A percentile compares a stretch with the other conserved stretches of the same genome.
These are phyloP conservation scores for Mystacornis crossleyi DNA, from an alignment of 2,113 vertebrate genomes.

Conservation along the genomic window DNA sequence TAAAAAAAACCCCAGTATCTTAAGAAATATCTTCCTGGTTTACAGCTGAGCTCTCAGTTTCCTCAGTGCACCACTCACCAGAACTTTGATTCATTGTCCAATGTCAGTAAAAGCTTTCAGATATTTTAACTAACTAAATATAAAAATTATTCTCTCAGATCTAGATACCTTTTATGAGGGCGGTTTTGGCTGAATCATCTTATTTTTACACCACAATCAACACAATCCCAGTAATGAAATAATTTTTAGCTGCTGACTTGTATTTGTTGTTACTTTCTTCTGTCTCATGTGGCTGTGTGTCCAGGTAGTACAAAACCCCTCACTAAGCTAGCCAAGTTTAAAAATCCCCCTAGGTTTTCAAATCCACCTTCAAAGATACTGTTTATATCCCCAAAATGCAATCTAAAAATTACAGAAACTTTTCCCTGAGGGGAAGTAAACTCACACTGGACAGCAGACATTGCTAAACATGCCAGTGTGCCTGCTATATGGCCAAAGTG, in stretches of 20 bases:
- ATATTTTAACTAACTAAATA: conserved; percentile 32
- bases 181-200: neutral
- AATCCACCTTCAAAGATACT: conserved; percentile 43
- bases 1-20: neutral
- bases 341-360: conserved; percentile 15
- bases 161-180: neutral
- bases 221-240: neutral
- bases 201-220: neutral
- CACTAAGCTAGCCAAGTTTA: neutral
- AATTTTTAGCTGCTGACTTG: neutral
- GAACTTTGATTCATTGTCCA: conserved; percentile 22
- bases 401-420: conserved; percentile 52
- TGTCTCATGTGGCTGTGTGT: neutral
- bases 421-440: conserved; percentile 56
- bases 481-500: conserved; percentile 78
- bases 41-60: neutral
- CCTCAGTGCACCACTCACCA: neutral
- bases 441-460: conserved; percentile 56
- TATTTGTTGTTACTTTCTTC: neutral
- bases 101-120: conserved; percentile 29
- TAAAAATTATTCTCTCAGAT: neutral
- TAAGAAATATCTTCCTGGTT: neutral
- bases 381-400: conserved; percentile 13
- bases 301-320: neutral
- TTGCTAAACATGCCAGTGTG: conserved; percentile 76